Base-by-base conservation (phyloP, 2,797 vertebrate species). In the Scomberomorus guttatus region DNA sequence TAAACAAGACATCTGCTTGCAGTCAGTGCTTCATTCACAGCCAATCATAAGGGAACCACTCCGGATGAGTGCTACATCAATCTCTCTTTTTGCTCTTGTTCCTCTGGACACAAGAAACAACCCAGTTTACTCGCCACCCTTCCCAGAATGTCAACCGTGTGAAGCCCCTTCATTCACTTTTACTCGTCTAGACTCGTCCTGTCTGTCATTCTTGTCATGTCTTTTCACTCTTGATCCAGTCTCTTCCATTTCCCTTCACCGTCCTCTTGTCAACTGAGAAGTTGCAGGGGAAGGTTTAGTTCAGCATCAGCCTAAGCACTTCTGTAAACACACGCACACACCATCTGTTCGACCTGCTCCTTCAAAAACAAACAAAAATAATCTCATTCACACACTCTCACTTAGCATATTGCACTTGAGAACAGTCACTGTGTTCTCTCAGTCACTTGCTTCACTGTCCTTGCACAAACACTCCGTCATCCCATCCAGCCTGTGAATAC, bases 331-430 rank as follows among this genome's bases (percentile, higher is more conserved):
- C 65, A 56, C 29, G 20, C 24, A 52, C 29, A 25, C 24, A 66
- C 74, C 66, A 69, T 85, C 83, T 87, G 87, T 86, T 81, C 18
- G 17, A 79, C 60, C 70, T 72, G 71, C 60, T 63, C 70, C 64
- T 75, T 89, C 62, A 64, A 81, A 81, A 88, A 87, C 82, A 86
- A 84, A 81, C 79, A 57, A 65, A 77, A 88, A 85, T 89, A 83
- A 92, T 92, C 90, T 89, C 83, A 44, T 48, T 83, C 57, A 73
- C 87, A 72, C 76, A 62, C 86, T 74, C 86, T 82, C 79, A 77
- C 68, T 70, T 17, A 87, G 84, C 92, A 84, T 92, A 92, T 93
- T 93, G 91, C 89, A 69, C 89, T 89, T 34, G 79, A 92, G 79
- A 90, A 83, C 78, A 83, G 85, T 75, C 64, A 6, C 82, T 77